These are phyloP conservation scores for Pampus argenteus DNA, from an alignment of 2,797 vertebrate species.

Conservation along the genomic window DNA sequence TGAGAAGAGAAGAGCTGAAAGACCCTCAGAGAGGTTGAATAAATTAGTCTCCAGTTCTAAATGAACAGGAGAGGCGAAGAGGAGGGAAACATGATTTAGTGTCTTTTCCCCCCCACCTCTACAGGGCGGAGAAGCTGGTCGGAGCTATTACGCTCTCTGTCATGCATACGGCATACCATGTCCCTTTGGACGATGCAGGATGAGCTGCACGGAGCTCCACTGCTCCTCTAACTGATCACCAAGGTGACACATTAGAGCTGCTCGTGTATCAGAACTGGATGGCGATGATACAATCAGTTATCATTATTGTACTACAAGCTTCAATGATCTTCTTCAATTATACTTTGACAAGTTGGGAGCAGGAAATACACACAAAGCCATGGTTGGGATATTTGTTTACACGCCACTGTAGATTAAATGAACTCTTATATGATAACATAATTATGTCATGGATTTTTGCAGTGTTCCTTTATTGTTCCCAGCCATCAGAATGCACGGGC, in stretches of 20 bases:
- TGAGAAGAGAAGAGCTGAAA: constrained; percentile 56
- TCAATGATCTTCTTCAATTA: constrained; percentile 49
- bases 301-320: constrained; percentile 58
- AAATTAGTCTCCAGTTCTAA: constrained; percentile 68
- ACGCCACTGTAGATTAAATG: constrained; percentile 36
- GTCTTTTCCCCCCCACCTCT: constrained; percentile 48
- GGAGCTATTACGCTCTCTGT: constrained; percentile 61
- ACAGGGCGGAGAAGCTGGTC: constrained; percentile 55
- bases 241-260: constrained; percentile 36
- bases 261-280: constrained; percentile 45
- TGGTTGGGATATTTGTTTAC: constrained; percentile 53
- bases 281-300: constrained; percentile 54
- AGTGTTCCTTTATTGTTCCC: not conserved
- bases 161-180: no score
- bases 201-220: constrained; percentile 27
- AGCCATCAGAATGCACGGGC: constrained; percentile 4
- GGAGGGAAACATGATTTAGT: constrained; percentile 69
- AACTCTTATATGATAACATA: constrained; percentile 47
- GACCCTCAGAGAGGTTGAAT: constrained; percentile 62
- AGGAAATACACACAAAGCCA: constrained; percentile 6
- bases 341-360: constrained; percentile 32
- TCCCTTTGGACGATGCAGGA: constrained; percentile 48
- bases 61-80: constrained; percentile 49
- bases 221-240: constrained; percentile 49
- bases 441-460: constrained; percentile 30